Base-by-base conservation (phyloP, 2,797 vertebrate genomes). In the Stomatorhinus walkeri region DNA sequence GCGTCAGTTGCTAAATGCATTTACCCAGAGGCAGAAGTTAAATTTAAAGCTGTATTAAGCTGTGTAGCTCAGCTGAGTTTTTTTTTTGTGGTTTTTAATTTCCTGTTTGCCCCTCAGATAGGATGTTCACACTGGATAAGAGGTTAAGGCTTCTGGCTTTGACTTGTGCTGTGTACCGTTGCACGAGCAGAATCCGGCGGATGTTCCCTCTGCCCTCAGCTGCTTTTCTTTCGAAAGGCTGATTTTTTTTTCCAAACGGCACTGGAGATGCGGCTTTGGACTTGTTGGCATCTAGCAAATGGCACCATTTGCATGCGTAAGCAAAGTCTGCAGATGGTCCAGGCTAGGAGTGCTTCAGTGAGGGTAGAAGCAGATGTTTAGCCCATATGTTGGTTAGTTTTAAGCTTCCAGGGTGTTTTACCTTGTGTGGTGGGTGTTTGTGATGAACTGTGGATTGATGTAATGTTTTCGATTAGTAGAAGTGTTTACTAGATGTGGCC, bases 1-100 rank as follows among this genome's bases (percentile, higher is more conserved):
- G 76, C 19, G 36, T 46, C 36, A 81, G 43, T 81, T 46, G 40
- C 76, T 46, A 46, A 81, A 81, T 81, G 76, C 32, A 7, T 76
- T 76, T 76, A 36, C 19, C 76, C 19, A 2, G 19, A 81, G 76
- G 76, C 40, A 46, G 19, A 46, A 81, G 19, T 46, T 81, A 81
- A 43, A 81, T 81, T 81, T 81, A 81, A 81, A 81, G 76, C 76
- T 46, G 7, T 81, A 43, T 46, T 46, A 81, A 81, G 28, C 40
- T 81, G 76, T 81, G n/a, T 43, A 79, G 76, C 40, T 81, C 36
- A 81, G 76, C 76, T 46, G 40, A 81, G 76, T 46, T 81, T 81
- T 81, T 81, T 81, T 40, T 81, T 81, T 81, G 76, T 81, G 76
- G 76, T 46, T 81, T 81, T 81, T 81, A 81, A 81, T 81, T 81